Conservation (phyloP, 2,113 vertebrate species). For the Saccopteryx bilineata region DNA sequence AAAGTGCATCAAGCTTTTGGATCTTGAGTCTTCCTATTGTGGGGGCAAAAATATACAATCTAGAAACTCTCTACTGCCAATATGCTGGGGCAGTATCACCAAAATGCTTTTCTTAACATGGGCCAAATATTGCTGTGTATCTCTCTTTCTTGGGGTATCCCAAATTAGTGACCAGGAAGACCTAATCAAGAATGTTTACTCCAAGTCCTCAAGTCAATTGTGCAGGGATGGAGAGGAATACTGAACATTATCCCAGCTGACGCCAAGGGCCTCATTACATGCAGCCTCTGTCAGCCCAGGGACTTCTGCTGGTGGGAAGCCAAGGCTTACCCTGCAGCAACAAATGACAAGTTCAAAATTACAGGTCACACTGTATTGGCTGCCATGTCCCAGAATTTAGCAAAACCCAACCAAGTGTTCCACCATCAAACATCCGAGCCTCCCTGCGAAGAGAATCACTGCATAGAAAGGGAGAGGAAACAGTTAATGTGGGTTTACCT, state of each 20-base stretch:
- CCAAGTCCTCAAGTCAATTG: background rate
- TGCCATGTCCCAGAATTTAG: background rate
- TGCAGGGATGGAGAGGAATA: background rate
- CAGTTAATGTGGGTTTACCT: conserved; percentile 89
- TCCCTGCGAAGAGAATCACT: conserved; percentile 42
- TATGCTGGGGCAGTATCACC: background rate
- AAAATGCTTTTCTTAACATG: background rate
- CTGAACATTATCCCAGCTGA: background rate
- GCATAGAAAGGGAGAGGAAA: conserved; percentile 54
- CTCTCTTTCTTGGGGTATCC: background rate
- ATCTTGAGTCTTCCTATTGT: background rate
- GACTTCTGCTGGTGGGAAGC: background rate
- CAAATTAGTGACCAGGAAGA: background rate
- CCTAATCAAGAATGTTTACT: background rate
- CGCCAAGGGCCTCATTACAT: background rate
- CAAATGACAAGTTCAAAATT: background rate
- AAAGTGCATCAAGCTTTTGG: background rate
- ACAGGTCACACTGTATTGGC: background rate
- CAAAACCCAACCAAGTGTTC: conserved; percentile 21
- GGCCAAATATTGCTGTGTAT: background rate
- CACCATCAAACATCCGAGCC: background rate
- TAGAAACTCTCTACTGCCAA: background rate
- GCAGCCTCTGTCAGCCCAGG: background rate
- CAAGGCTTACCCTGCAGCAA: background rate
- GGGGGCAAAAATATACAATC: background rate